Conservation (phyloP, 2,888 invertebrate genomes). For the Anorthoa munda region DNA sequence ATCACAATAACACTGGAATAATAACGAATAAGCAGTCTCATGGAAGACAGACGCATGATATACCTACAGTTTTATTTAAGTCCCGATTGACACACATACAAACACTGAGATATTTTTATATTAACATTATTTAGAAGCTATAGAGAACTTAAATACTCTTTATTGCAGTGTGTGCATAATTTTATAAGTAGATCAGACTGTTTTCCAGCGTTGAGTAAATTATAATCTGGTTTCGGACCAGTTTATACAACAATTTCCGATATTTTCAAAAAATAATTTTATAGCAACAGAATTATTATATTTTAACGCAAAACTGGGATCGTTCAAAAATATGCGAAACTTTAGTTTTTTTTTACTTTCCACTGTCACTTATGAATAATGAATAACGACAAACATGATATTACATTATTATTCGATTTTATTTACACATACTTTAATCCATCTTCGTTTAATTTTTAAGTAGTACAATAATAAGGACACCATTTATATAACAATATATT, state of each 20-base stretch:
- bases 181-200: slow-evolving; percentile 34
- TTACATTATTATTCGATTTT: slow-evolving; percentile 61
- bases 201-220: slow-evolving; percentile 10
- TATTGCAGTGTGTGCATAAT: slow-evolving; percentile 28
- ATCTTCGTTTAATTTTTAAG: slow-evolving; percentile 25
- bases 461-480: slow-evolving; percentile 30
- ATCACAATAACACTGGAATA: slow-evolving; percentile 70
- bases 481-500: slow-evolving; percentile 42
- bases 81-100: slow-evolving; percentile 41
- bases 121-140: slow-evolving; percentile 17
- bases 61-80: slow-evolving; percentile 36
- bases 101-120: slow-evolving; percentile 29
- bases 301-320: slow-evolving; percentile 36
- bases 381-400: slow-evolving; percentile 52
- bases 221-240: slow-evolving; percentile 3
- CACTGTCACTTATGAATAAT: slow-evolving; percentile 34
- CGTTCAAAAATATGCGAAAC: slow-evolving; percentile 7
- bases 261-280: slow-evolving; percentile 13
- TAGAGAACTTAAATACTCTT: slow-evolving; percentile 21
- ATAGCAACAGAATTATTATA: slow-evolving; percentile 9
- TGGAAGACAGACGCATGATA: slow-evolving; percentile 64
- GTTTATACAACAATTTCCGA: slow-evolving; percentile 17
- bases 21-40: slow-evolving; percentile 63
- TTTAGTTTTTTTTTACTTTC: slow-evolving; percentile 1
- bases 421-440: slow-evolving; percentile 50